Percentiles rank a stretch among this genome's conserved stretches.
Evolutionary conservation across 2,797 vertebrate genomes (phyloP).

Genomic region (Falco peregrinus): DNA sequence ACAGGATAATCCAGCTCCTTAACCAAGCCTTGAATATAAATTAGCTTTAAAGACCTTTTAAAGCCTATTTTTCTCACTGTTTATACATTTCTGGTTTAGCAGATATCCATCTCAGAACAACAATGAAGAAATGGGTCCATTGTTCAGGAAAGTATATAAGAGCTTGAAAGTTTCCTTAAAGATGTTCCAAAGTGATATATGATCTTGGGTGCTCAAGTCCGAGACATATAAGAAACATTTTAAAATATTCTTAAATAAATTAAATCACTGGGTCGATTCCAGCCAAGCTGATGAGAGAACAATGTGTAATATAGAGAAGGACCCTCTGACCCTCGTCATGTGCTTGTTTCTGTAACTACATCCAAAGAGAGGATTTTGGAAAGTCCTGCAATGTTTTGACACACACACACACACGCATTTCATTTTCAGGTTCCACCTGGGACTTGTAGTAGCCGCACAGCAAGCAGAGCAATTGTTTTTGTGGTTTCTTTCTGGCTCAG

Average conservation of each 20-base stretch:
- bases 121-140: not conserved
- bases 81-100: not conserved
- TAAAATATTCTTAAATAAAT: not conserved
- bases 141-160: slow-evolving; percentile 1
- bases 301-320: not conserved
- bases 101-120: not conserved
- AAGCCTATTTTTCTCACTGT: not conserved
- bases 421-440: slow-evolving; percentile 46
- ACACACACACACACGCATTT: not conserved
- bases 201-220: not conserved
- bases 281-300: slow-evolving; percentile 40
- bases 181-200: not conserved
- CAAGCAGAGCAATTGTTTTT: slow-evolving; percentile 38
- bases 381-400: not conserved
- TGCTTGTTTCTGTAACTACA: not conserved
- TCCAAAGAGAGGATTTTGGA: slow-evolving; percentile 7
- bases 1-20: not conserved
- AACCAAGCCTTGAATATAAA: not conserved
- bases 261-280: not conserved
- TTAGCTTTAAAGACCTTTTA: not conserved
- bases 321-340: not conserved
- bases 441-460: slow-evolving; percentile 8
- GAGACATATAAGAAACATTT: not conserved
- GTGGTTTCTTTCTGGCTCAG: slow-evolving; percentile 53
- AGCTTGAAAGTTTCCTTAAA: slow-evolving; percentile 29